Evolutionary conservation across 2,888 invertebrate genomes (phyloP), one percentile per base, ranked within the genome.

Genomic region (Furcula furcula): DNA sequence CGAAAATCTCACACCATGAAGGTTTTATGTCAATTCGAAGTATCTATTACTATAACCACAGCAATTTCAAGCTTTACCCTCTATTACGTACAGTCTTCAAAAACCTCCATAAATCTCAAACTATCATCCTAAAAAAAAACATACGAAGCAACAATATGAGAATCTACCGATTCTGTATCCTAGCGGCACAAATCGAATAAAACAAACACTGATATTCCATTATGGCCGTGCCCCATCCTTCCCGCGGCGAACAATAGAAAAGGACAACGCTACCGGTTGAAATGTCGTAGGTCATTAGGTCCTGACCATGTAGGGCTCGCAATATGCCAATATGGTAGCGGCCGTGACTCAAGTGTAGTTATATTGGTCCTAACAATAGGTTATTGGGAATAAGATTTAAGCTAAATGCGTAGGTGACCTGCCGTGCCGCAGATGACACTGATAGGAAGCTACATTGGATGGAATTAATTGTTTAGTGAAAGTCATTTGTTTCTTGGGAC

Each of bases 231-330:
- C 48, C 33, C 58, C 64, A 42, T 81, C 76, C 64, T 57, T 84
- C 71, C 43, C 55, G 35, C 76, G 29, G 53, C 43, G 38, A 32
- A 39, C 29, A 54, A 55, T 46, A 52, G 76, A 80, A 61, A 52
- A 59, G 65, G 85, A 84, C 49, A 36, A 60, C 35, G 65, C 55
- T 71, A 77, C 68, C 72, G 73, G 84, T 84, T 85, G 81, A 87
- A 88, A 88, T 84, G 88, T 88, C 87, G 77, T 79, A 87, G 88
- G 88, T 87, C 88, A 87, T 85, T 85, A 87, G 88, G 87, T 86
- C 76, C 82, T 55, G 52, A 59, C 87, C 84, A 77, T 84, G 76
- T 86, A 86, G 53, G 86, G 88, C 59, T 67, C 55, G 74, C 84
- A 88, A 88, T 88, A 87, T 84, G 87, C 88, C 87, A 87, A 85